Conservation (phyloP, 2,797 vertebrate genomes). For the Megaceryle alcyon region DNA sequence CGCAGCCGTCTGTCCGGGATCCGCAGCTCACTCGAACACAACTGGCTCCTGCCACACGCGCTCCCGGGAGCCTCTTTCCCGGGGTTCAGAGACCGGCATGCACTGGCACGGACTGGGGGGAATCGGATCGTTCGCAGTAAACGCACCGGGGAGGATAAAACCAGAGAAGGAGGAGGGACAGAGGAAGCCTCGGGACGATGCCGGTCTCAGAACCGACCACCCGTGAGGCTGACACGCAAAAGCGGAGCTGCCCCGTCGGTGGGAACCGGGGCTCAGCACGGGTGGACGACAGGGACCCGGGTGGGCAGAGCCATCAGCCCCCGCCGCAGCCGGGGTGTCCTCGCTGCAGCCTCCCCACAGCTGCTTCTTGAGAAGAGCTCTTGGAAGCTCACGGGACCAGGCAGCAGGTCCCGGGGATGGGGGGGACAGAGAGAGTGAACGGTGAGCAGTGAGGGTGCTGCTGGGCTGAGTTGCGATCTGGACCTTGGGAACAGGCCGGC, state of each 20-base stretch:
- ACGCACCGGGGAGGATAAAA: rapidly evolving
- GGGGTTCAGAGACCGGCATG: neutral
- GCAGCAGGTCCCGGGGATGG: neutral
- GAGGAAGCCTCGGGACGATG: neutral
- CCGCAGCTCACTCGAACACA: neutral
- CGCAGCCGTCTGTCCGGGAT: neutral
- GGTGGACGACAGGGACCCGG: too few species aligned
- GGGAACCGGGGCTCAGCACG: neutral
- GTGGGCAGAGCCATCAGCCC: neutral
- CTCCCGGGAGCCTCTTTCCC: neutral
- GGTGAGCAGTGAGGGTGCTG: rapidly evolving
- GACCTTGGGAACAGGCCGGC: neutral
- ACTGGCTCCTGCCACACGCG: neutral
- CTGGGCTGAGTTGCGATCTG: neutral
- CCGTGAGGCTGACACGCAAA: neutral
- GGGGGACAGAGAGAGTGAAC: rapidly evolving
- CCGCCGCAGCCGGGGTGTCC: neutral
- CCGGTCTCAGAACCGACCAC: neutral
- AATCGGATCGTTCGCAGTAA: neutral
- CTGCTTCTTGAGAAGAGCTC: too few species aligned
- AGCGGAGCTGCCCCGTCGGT: rapidly evolving
- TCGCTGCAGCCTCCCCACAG: neutral
- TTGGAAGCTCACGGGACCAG: rapidly evolving
- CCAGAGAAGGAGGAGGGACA: neutral
- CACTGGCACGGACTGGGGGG: rapidly evolving